Evolutionary conservation across 2,888 invertebrate genomes (phyloP).

Genomic region (Eurytoma californica): DNA sequence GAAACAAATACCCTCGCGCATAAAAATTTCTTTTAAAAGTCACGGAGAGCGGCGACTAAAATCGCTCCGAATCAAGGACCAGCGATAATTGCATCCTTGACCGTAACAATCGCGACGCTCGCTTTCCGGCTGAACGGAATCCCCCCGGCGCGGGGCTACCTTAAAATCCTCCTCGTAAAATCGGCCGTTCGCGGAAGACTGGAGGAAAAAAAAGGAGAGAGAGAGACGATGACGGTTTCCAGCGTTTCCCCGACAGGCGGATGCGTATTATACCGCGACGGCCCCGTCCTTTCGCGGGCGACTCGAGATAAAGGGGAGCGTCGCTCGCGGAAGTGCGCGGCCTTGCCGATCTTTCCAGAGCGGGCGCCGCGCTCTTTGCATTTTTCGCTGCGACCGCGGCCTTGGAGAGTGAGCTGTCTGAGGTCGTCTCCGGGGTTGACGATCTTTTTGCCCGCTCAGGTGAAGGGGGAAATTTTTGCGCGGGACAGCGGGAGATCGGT

Average conservation of each 20-base stretch:
- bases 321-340: constrained; percentile 33
- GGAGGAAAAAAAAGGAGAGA: no score
- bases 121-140: background rate
- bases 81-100: no score
- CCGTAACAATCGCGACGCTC: no score
- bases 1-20: no score
- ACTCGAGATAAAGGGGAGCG: background rate
- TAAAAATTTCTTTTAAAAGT: background rate
- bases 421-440: constrained; percentile 19
- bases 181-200: no score
- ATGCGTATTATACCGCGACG: background rate
- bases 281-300: background rate
- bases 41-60: background rate
- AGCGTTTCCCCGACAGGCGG: no score
- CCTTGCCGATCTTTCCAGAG: constrained; percentile 29
- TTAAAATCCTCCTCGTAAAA: no score
- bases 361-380: background rate
- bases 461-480: no score
- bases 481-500: background rate
- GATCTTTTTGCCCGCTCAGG: background rate
- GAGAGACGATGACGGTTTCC: no score
- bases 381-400: background rate
- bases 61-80: background rate
- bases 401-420: background rate
- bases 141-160: background rate